Conservation (phyloP, 37 sponge, comb jelly and placozoan species). For the Geodia barretti region DNA sequence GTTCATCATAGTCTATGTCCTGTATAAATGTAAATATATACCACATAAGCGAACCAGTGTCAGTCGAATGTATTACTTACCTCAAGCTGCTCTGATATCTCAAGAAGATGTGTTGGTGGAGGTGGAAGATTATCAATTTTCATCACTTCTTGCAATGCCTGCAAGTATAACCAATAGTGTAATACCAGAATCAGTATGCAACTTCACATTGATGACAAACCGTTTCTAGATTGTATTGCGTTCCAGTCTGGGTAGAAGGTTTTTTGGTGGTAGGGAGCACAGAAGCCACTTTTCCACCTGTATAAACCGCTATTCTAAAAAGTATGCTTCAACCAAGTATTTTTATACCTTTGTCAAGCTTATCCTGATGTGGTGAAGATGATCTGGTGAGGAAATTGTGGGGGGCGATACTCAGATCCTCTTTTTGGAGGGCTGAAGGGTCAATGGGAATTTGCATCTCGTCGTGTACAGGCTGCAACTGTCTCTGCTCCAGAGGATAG, state of each 20-base stretch:
- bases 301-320: too few relatives aligned
- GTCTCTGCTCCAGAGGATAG: neutral
- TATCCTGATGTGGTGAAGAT: too few relatives aligned
- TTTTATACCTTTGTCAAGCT: too few relatives aligned
- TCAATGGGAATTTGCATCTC: neutral
- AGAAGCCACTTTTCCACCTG: neutral
- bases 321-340: too few relatives aligned
- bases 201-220: neutral
- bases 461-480: neutral
- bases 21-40: too few relatives aligned
- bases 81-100: constrained; percentile 18
- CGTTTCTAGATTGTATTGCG: neutral
- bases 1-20: neutral
- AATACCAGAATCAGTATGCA: neutral
- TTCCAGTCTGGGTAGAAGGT: neutral
- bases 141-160: constrained; percentile 20
- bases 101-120: constrained; percentile 46
- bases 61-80: too few relatives aligned
- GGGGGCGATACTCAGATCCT: neutral
- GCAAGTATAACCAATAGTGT: neutral
- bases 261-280: neutral
- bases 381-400: neutral
- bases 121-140: constrained; percentile 29
- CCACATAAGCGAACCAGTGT: too few relatives aligned
- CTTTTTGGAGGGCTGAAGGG: neutral